A percentile compares a stretch with the other conserved stretches of the same genome.
These are phyloP conservation scores for Nomada flava DNA, from an alignment of 2,888 invertebrate species.

Conservation along the genomic window DNA sequence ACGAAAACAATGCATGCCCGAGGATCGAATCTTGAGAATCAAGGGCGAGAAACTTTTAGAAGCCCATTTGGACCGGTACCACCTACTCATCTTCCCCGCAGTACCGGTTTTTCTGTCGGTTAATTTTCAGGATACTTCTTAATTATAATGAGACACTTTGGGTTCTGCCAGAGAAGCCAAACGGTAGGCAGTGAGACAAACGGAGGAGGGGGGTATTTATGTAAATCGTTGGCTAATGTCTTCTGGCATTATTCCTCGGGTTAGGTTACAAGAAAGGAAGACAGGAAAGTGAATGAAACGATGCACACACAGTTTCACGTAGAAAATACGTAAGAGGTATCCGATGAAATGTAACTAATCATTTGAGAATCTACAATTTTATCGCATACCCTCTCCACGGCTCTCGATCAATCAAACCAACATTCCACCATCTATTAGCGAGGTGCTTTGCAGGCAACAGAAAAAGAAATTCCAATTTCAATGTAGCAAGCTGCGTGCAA, in stretches of 20 bases:
- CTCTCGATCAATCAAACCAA: neutral
- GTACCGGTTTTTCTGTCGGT: slow-evolving; percentile 76
- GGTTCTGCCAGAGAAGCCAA: slow-evolving; percentile 67
- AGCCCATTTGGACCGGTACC: slow-evolving; percentile 67
- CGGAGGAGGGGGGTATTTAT: slow-evolving; percentile 77
- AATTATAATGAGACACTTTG: slow-evolving; percentile 83
- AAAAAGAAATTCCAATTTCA: slow-evolving; percentile 22
- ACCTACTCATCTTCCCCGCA: slow-evolving; percentile 46
- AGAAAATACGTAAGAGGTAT: no score
- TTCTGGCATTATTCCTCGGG: slow-evolving; percentile 81
- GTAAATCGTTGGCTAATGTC: slow-evolving; percentile 83
- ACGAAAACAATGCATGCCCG: neutral
- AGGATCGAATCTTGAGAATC: slow-evolving; percentile 19
- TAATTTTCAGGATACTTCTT: slow-evolving; percentile 82
- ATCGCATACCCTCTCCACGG: neutral
- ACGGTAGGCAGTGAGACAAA: slow-evolving; percentile 42
- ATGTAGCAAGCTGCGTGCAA: neutral
- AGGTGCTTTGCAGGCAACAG: neutral
- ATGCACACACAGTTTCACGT: neutral
- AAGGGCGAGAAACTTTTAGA: slow-evolving; percentile 70
- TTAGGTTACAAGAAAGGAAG: slow-evolving; percentile 41
- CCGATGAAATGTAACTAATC: neutral
- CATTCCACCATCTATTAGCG: slow-evolving; percentile 4
- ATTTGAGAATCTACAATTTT: neutral
- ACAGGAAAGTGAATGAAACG: slow-evolving; percentile 8